Conservation (phyloP, 92 coral and sea anemone species). For the Phenganax stokvisi region DNA sequence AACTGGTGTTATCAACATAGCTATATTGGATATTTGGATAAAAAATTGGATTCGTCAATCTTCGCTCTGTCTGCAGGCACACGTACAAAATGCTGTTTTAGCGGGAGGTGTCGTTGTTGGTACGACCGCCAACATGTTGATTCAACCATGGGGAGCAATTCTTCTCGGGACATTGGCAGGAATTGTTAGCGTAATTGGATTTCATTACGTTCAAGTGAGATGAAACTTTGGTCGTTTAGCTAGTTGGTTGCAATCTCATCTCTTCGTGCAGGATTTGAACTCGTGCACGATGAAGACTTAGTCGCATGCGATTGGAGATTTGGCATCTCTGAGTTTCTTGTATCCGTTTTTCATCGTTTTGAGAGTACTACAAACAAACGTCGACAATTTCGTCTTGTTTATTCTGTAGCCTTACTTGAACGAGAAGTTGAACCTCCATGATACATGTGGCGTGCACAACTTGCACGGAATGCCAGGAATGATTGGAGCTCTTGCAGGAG, state of each 20-base stretch:
- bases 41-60: neutral
- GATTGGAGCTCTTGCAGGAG: slow-evolving; percentile 16
- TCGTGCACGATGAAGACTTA: too few relatives aligned
- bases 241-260: too few relatives aligned
- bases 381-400: neutral
- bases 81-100: slow-evolving; percentile 18
- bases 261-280: too few relatives aligned
- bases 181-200: slow-evolving; percentile 17
- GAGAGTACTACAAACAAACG: too few relatives aligned
- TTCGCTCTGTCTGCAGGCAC: neutral
- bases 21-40: too few relatives aligned
- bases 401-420: slow-evolving; percentile 17
- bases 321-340: too few relatives aligned
- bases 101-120: slow-evolving; percentile 32
- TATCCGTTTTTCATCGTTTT: too few relatives aligned
- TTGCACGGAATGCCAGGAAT: slow-evolving; percentile 34
- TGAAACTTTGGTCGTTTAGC: neutral
- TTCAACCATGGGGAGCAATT: slow-evolving; percentile 32
- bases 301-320: neutral
- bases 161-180: slow-evolving; percentile 12
- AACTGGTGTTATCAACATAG: too few relatives aligned
- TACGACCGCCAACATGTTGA: slow-evolving; percentile 24
- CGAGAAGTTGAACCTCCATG: slow-evolving; percentile 21
- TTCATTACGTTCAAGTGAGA: slow-evolving; percentile 18
- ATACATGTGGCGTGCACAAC: slow-evolving; percentile 36